Evolutionary conservation across 1,140 invertebrate genomes (phyloP).

Genomic region (Heliconius congener): DNA sequence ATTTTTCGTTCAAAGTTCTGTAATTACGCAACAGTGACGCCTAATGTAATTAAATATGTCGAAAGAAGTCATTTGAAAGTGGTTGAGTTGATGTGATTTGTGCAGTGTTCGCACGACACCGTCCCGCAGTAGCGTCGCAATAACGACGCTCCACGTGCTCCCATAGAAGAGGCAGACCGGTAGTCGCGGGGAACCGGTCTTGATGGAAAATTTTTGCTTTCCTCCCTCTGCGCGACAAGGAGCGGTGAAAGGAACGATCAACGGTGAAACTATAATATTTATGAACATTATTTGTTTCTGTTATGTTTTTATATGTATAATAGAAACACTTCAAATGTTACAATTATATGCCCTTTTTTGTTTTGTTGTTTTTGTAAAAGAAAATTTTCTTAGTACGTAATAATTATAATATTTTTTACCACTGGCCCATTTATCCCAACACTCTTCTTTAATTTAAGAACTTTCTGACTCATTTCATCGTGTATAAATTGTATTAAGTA

Average conservation of each 20-base stretch:
- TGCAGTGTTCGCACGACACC: not conserved
- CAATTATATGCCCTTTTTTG: too few species aligned
- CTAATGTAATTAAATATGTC: conserved; percentile 6
- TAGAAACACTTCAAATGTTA: not conserved
- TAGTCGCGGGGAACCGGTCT: conserved; percentile 49
- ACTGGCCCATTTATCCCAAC: too few species aligned
- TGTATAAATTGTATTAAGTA: too few species aligned
- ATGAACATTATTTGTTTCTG: not conserved
- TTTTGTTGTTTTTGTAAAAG: not conserved
- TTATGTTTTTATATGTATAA: not conserved
- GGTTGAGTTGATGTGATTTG: not conserved
- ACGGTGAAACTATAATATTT: conserved; percentile 6
- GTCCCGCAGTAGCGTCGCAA: not conserved
- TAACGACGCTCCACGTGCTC: not conserved
- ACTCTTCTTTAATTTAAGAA: too few species aligned
- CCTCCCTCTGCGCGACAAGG: conserved; percentile 30
- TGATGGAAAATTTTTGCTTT: conserved; percentile 49
- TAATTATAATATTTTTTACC: too few species aligned
- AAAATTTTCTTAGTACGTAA: not conserved
- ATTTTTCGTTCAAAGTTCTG: not conserved
- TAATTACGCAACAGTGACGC: not conserved
- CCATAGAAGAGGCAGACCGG: conserved; percentile 40
- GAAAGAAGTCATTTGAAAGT: conserved; percentile 9
- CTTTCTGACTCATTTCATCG: too few species aligned
- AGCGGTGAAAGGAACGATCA: conserved; percentile 24